Evolutionary conservation across 2,113 vertebrate genomes (phyloP), one percentile per base, ranked within the genome.

Genomic region (Podarcis muralis): DNA sequence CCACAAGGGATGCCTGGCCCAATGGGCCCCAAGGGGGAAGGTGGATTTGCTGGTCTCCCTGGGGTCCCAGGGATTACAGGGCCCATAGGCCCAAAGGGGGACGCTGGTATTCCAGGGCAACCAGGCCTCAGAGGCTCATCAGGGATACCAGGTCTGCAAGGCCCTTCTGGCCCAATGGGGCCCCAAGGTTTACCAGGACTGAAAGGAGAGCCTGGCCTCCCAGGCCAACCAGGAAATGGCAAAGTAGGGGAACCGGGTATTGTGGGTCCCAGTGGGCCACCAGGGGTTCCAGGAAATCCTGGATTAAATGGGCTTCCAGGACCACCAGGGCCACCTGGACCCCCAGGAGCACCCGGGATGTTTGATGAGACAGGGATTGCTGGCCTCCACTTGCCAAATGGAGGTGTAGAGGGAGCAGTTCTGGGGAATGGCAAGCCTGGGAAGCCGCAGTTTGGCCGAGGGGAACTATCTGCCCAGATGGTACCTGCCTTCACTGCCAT

Each of bases 401-500:
- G 98, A 0, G 96, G 97, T 0, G 97, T 99, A 88, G 98, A 98
- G 81, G 98, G 99, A 0, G 98, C 97, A 0, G 96, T 99, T 91
- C 96, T 98, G 92, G 97, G 98, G 32, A 97, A 97, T 2, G 97
- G 96, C 40, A 98, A 98, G 83, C 94, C 96, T 0, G 97, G 96
- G 79, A 98, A 98, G 85, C 97, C 98, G 0, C 98, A 97, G 86
- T 98, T 96, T 1, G 98, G 97, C 91, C 96, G 97, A 78, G 98
- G 97, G 1, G 98, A 98, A 88, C 96, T 99, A 48, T 98, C 98
- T 0, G 98, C 97, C 65, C 96, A 97, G 0, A 87, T 98, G 79
- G 98, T 98, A 0, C 98, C 99, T 0, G 99, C 99, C 87, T 99
- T 99, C 95, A 99, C 99, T 0, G 99, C 99, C 5, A 98, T 99